These are phyloP conservation scores for Leuciscus idus DNA, from an alignment of 2,113 vertebrate genomes.

Conservation along the genomic window DNA sequence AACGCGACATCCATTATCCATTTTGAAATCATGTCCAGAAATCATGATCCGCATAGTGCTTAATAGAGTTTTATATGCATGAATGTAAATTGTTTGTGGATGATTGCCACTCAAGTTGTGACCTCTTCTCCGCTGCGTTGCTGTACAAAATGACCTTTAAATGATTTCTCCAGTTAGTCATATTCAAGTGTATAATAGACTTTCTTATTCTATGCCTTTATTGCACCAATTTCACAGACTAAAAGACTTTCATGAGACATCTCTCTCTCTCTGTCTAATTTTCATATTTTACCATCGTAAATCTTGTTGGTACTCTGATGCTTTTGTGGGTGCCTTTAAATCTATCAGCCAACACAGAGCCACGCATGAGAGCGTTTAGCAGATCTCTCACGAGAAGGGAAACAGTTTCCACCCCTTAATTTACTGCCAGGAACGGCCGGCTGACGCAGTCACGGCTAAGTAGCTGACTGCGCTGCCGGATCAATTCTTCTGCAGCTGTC, in stretches of 20 bases:
- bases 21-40: conserved; percentile 11
- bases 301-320: conserved; percentile 35
- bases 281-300: conserved; percentile 9
- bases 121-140: background rate
- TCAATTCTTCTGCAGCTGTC: conserved; percentile 45
- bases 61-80: conserved; percentile 28
- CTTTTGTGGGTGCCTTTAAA: conserved; percentile 46
- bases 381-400: conserved; percentile 32
- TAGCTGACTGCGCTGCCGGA: conserved; percentile 27
- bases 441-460: conserved; percentile 43
- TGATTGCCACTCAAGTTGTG: background rate
- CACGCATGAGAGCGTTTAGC: conserved; percentile 37
- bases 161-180: background rate
- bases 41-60: background rate
- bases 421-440: conserved; percentile 31
- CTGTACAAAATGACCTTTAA: background rate
- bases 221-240: background rate
- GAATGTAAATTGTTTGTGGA: conserved; percentile 20
- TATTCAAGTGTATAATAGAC: background rate
- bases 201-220: background rate
- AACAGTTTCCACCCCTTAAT: conserved; percentile 35
- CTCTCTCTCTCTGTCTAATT: background rate
- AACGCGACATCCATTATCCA: background rate
- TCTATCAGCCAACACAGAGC: conserved; percentile 30
- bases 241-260: background rate